A percentile compares a stretch with the other conserved stretches of the same genome.
phyloP scores from a whole-genome alignment of 2,113 vertebrate species.

The Grantiella picta region DNA sequence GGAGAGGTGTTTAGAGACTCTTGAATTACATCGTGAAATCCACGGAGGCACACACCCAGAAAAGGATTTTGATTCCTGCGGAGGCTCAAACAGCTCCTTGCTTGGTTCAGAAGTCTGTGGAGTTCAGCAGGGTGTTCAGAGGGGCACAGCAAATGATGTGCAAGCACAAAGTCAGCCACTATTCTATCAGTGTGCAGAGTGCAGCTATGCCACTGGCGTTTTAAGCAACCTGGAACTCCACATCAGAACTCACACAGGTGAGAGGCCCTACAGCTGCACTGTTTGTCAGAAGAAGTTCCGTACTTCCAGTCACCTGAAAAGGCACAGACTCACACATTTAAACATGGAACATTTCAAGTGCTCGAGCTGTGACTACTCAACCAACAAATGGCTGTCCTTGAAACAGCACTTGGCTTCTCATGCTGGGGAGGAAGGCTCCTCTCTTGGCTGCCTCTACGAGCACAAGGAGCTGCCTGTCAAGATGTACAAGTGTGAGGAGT shows the following conservation, averaged over 20 bases:
- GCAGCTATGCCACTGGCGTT: background rate
- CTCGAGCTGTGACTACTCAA: background rate
- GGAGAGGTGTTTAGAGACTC: background rate
- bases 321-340: background rate
- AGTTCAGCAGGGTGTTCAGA: background rate
- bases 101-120: background rate
- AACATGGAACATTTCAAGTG: background rate
- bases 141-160: background rate
- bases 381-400: slow-evolving; percentile 30
- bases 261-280: slow-evolving; percentile 36
- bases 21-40: background rate
- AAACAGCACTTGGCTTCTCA: slow-evolving; percentile 26
- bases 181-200: slow-evolving; percentile 18
- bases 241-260: slow-evolving; percentile 43
- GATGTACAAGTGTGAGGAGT: slow-evolving; percentile 8
- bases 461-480: background rate
- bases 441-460: background rate
- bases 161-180: background rate
- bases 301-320: slow-evolving; percentile 54
- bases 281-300: slow-evolving; percentile 44
- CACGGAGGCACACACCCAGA: background rate
- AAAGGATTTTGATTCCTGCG: background rate
- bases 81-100: background rate
- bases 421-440: background rate
- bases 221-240: slow-evolving; percentile 36